A percentile compares a stretch with the other conserved stretches of the same genome.
These are phyloP conservation scores for Xanthorhoe designata DNA, from an alignment of 2,888 invertebrate species.

Conservation along the genomic window DNA sequence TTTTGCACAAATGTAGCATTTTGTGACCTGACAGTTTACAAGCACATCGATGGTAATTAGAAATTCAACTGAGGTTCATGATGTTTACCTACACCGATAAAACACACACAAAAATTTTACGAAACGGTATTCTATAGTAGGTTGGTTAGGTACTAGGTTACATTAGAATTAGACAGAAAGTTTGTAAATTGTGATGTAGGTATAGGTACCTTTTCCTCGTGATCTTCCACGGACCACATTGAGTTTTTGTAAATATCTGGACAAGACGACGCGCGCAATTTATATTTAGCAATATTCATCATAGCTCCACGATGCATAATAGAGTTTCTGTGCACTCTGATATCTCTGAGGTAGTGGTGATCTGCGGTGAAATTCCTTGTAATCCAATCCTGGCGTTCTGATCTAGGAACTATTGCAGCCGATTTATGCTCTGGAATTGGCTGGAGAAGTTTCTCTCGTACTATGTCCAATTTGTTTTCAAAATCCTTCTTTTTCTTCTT, in stretches of 20 bases:
- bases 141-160: too few species aligned
- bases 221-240: conserved; percentile 92
- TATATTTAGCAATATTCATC: conserved; percentile 93
- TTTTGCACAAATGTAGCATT: too few species aligned
- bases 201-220: conserved; percentile 87
- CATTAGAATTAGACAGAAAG: too few species aligned
- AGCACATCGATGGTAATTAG: too few species aligned
- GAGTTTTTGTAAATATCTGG: conserved; percentile 96
- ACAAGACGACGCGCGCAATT: conserved; percentile 94
- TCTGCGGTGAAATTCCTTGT: conserved; percentile 82
- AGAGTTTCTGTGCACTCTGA: conserved; percentile 91
- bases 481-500: conserved; percentile 73
- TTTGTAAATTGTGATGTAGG: background rate
- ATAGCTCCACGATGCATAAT: conserved; percentile 95
- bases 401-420: conserved; percentile 61
- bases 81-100: too few species aligned
- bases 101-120: background rate
- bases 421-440: conserved; percentile 78
- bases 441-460: conserved; percentile 72
- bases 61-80: too few species aligned
- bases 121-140: background rate
- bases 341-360: conserved; percentile 89
- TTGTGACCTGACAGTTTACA: too few species aligned
- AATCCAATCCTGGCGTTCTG: conserved; percentile 72
- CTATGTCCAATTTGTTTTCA: conserved; percentile 73